Base-by-base conservation (phyloP, 2,113 vertebrate genomes). In the Pluvialis apricaria region DNA sequence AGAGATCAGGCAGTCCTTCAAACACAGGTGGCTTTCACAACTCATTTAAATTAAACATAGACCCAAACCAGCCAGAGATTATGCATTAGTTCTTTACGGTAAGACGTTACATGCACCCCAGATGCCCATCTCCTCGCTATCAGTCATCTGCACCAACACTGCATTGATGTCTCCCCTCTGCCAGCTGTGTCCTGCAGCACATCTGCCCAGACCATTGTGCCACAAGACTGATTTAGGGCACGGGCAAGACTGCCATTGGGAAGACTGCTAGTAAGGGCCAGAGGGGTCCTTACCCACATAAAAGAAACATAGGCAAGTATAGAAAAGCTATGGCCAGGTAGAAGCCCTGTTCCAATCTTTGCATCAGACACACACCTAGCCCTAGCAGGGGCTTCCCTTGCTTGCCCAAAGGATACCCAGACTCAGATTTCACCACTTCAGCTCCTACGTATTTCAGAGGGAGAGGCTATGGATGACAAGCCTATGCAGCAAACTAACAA, bases 101-200 rank as follows among this genome's bases (percentile, higher is more conserved):
- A 42, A 31, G 13, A 38, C 0, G 0, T 45, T 47, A 28, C 5
- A 28, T 0, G 5, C 7, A 40, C 6, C 25, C 11, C 18, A 76
- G 40, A 36, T 9, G 36, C 12, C 21, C 19, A 42, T 5, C 5
- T 44, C 26, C 32, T 60, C 3, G 1, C 55, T 66, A 31, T 13
- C 54, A 42, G 20, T 6, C 49, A 61, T 5, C 29, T 47, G 21
- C 52, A 49, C 10, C 28, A 54, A 62, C 10, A 40, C 16, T 18
- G 34, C 32, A 38, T 0, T n/a, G n/a, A 14, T 36, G 18, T 29
- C 25, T 77, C 20, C 17, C 20, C 58, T 58, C 38, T 49, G 32
- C 38, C 80, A 86, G 22, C n/a, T 60, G 38, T 32, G 29, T 44
- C 31, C 54, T 25, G 17, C 19, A 16, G 19, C 66, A 60, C n/a